These are phyloP conservation scores for Microhierax caerulescens DNA, from an alignment of 2,797 vertebrate genomes.

Conservation along the genomic window DNA sequence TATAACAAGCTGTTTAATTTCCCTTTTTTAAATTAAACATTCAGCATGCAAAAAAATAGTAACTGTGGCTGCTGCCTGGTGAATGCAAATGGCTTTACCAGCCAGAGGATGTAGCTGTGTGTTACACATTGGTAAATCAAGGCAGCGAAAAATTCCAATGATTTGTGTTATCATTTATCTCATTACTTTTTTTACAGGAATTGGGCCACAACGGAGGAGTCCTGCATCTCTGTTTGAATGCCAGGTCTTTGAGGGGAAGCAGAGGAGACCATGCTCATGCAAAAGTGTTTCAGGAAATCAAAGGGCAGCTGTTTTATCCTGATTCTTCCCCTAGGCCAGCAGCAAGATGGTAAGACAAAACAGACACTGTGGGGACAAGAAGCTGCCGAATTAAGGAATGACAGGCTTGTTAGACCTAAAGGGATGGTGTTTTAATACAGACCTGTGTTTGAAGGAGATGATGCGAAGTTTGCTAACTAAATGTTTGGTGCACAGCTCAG, in stretches of 20 bases:
- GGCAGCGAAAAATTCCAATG: background rate
- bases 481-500: background rate
- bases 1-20: background rate
- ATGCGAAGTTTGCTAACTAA: background rate
- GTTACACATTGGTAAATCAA: background rate
- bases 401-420: accelerated
- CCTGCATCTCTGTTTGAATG: accelerated
- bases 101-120: accelerated
- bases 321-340: background rate
- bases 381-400: background rate
- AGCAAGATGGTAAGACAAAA: background rate
- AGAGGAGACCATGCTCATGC: background rate
- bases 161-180: background rate
- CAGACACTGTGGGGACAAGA: background rate
- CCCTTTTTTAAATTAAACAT: background rate
- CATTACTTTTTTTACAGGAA: background rate
- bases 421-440: background rate
- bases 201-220: background rate
- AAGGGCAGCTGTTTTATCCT: background rate
- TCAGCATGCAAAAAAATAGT: background rate
- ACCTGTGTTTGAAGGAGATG: background rate
- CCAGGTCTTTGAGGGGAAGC: background rate
- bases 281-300: background rate
- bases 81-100: background rate
- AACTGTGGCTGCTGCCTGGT: background rate